Conservation (phyloP, 2,113 vertebrate species). For the Nymphicus hollandicus region DNA sequence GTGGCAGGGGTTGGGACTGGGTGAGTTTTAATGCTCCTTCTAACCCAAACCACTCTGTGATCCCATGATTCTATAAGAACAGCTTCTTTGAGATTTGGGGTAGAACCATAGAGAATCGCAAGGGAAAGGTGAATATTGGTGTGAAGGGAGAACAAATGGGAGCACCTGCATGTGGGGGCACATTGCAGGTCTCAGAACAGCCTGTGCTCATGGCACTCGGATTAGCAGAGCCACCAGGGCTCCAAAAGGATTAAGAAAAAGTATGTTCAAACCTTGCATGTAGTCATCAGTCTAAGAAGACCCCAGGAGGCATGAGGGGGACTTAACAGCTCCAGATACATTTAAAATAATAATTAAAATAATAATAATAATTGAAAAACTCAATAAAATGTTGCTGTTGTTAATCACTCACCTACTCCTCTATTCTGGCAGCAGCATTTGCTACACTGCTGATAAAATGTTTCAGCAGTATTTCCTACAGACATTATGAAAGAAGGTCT, state of each 20-base stretch:
- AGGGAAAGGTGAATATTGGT: background rate
- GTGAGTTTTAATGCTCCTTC: background rate
- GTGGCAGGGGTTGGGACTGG: background rate
- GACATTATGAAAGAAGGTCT: background rate
- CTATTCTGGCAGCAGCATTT: background rate
- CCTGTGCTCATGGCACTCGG: rapidly evolving
- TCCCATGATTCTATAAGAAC: background rate
- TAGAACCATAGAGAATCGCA: background rate
- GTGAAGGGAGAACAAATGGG: background rate
- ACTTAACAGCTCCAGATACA: background rate
- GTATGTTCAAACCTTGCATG: rapidly evolving
- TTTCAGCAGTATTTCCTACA: background rate
- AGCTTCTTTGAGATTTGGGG: background rate
- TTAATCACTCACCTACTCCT: background rate
- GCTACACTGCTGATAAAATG: background rate
- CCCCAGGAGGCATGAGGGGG: background rate
- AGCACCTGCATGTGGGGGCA: background rate
- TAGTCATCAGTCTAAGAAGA: background rate
- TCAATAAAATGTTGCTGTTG: background rate
- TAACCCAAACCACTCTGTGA: background rate
- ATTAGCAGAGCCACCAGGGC: background rate
- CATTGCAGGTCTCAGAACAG: background rate
- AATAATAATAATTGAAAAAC: background rate
- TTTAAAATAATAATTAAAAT: background rate
- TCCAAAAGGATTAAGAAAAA: background rate